A percentile compares a stretch with the other conserved stretches of the same genome.
Conservation (phyloP, 2,113 vertebrate genomes). For the Gadus macrocephalus region DNA sequence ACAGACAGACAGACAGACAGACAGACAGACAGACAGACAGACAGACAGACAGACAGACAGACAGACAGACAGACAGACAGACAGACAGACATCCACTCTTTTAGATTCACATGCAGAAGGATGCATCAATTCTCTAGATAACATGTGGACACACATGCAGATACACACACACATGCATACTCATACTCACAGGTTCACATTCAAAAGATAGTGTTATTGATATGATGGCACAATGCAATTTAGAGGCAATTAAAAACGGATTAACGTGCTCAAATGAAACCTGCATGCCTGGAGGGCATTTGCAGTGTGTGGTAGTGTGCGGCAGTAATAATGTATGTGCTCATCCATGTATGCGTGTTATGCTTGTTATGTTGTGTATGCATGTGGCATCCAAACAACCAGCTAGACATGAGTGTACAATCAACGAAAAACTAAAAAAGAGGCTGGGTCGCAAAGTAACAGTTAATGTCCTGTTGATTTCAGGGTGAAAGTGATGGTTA, state of each 20-base stretch:
- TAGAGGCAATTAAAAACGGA: constrained; percentile 93
- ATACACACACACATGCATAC: not conserved
- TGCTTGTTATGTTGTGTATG: too few relatives aligned
- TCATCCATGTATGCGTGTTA: constrained; percentile 44
- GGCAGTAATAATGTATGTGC: constrained; percentile 66
- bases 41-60: not conserved
- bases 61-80: constrained; percentile 16
- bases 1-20: constrained; percentile 16
- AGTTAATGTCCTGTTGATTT: too few relatives aligned
- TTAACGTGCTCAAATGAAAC: constrained; percentile 82
- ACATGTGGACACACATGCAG: not conserved
- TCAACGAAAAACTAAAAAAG: too few relatives aligned
- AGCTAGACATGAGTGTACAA: too few relatives aligned
- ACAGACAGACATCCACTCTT: too few relatives aligned
- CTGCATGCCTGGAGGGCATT: constrained; percentile 77
- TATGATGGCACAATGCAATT: constrained; percentile 82
- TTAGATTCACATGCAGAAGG: too few relatives aligned
- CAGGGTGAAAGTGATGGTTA: too few relatives aligned
- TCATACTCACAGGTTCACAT: constrained; percentile 43
- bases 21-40: constrained; percentile 7
- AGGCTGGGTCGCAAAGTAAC: too few relatives aligned
- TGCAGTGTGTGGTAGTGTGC: constrained; percentile 49
- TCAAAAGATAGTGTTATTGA: constrained; percentile 75
- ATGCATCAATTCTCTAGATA: too few relatives aligned
- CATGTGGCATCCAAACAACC: too few relatives aligned